Conservation (phyloP, 2,113 vertebrate species). For the Esox niger region DNA sequence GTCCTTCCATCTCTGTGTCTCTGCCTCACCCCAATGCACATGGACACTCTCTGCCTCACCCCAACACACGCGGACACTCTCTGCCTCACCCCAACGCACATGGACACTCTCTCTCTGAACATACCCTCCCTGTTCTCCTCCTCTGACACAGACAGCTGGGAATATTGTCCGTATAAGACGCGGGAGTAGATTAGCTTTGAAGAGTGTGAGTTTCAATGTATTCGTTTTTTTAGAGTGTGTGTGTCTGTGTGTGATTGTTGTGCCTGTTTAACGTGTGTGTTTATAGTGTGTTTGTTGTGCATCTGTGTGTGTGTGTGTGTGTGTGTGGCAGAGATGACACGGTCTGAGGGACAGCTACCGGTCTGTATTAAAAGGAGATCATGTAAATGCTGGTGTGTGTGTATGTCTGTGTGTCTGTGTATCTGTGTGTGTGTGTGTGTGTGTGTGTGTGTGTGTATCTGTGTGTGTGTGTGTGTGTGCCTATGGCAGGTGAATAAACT, state of each 20-base stretch:
- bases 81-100: not conserved
- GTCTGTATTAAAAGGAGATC: constrained; percentile 19
- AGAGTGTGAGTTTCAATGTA: constrained; percentile 26
- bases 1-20: constrained; percentile 9
- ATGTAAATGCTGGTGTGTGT: not conserved
- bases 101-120: not conserved
- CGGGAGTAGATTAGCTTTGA: constrained; percentile 45
- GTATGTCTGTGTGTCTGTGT: too few relatives aligned
- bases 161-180: not conserved
- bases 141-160: not conserved
- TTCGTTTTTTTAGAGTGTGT: constrained; percentile 24
- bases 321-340: constrained; percentile 1
- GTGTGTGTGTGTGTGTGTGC: constrained; percentile 3
- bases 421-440: not conserved
- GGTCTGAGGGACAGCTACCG: constrained; percentile 15
- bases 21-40: not conserved
- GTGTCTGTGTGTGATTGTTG: constrained; percentile 22
- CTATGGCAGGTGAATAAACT: constrained; percentile 18
- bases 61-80: not conserved
- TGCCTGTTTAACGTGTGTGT: too few relatives aligned
- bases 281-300: constrained; percentile 25
- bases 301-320: constrained; percentile 18
- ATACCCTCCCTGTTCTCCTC: constrained; percentile 3
- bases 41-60: not conserved
- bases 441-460: not conserved